phyloP scores from a whole-genome alignment of 1,140 invertebrate genomes.

The Argopecten irradians region DNA sequence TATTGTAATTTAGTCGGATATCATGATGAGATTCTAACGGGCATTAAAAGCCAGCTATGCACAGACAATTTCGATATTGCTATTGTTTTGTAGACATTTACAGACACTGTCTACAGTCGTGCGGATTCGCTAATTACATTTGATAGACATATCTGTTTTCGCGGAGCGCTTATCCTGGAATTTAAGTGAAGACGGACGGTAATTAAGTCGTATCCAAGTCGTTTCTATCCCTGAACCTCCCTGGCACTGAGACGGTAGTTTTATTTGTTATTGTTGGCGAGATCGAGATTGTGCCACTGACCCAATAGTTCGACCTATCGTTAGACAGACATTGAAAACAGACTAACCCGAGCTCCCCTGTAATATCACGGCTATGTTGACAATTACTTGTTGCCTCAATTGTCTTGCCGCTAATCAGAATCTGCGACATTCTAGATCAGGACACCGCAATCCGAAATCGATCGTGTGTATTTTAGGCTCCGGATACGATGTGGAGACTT shows the following conservation, averaged over 20 bases:
- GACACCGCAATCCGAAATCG: conserved; percentile 4
- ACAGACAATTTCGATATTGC: too few species aligned
- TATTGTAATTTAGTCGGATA: too few species aligned
- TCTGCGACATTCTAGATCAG: not conserved
- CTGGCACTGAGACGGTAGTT: not conserved
- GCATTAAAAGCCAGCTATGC: too few species aligned
- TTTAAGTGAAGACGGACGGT: not conserved
- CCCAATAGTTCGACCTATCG: not conserved
- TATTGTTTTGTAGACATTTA: too few species aligned
- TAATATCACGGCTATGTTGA: not conserved
- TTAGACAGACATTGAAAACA: not conserved
- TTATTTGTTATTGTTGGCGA: conserved; percentile 11
- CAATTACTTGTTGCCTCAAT: conserved; percentile 1
- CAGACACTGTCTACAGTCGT: not conserved
- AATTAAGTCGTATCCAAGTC: not conserved
- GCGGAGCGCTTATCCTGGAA: not conserved
- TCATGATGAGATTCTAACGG: too few species aligned
- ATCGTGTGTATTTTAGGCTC: conserved; percentile 15
- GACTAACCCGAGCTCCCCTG: not conserved
- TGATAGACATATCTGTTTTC: conserved; percentile 10
- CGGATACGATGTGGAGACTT: not conserved
- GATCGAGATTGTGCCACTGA: not conserved
- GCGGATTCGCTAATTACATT: not conserved
- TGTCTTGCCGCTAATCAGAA: not conserved
- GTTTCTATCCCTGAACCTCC: not conserved